Evolutionary conservation across 1,140 invertebrate genomes (phyloP).

Genomic region (Drosophila bipectinata): DNA sequence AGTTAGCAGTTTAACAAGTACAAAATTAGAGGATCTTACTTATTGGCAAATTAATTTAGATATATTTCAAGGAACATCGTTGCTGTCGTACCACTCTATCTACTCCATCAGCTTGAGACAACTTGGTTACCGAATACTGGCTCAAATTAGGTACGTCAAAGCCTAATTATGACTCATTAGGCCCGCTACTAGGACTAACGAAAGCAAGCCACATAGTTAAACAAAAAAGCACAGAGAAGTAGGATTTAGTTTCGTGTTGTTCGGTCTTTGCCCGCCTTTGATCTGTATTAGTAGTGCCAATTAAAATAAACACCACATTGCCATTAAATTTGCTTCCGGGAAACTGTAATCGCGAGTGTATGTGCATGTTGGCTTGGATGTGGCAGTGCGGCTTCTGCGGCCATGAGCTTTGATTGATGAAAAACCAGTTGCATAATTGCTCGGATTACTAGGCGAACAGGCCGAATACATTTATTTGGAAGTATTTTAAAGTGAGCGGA

Average conservation of each 20-base stretch:
- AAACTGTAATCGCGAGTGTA: conserved; percentile 24
- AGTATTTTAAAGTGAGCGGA: conserved; percentile 25
- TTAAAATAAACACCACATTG: conserved; percentile 76
- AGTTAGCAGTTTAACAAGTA: not conserved
- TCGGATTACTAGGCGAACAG: conserved; percentile 15
- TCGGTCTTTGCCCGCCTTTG: conserved; percentile 55
- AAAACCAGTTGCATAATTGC: conserved; percentile 66
- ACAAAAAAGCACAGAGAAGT: conserved; percentile 21
- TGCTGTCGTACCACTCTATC: too few species aligned
- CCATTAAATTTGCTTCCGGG: conserved; percentile 64
- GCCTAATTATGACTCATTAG: conserved; percentile 53
- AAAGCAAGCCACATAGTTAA: conserved; percentile 19
- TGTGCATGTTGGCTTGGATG: not conserved
- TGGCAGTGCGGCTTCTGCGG: conserved; percentile 62
- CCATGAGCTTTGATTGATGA: conserved; percentile 67
- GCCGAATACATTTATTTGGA: not conserved
- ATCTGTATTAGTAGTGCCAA: conserved; percentile 54
- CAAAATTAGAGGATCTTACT: too few species aligned
- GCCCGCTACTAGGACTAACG: conserved; percentile 10
- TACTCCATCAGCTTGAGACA: not conserved
- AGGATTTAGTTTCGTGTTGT: conserved; percentile 47
- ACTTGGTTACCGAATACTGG: conserved; percentile 23
- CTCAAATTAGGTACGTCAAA: conserved; percentile 30
- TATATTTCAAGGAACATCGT: too few species aligned
- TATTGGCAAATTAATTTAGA: conserved; percentile 10